Evolutionary conservation across 2,797 vertebrate species (phyloP).

Genomic region (Oreonectes daqikongensis): DNA sequence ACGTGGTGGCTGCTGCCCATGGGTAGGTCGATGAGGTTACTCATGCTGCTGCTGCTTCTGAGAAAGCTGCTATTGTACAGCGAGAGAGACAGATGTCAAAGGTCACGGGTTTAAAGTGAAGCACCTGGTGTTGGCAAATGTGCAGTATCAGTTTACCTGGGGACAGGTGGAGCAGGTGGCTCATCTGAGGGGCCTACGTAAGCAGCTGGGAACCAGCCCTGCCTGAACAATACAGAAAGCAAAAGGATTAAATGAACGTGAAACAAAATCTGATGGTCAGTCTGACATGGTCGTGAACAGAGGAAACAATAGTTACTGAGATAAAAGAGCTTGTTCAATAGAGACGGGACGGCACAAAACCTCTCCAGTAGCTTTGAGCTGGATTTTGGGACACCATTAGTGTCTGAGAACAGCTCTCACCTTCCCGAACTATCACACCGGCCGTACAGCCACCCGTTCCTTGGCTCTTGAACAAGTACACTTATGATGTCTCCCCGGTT

Average conservation of each 20-base stretch:
- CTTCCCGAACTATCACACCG: conserved; percentile 73
- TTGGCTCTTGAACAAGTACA: conserved; percentile 77
- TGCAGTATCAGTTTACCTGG: conserved; percentile 63
- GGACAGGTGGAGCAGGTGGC: conserved; percentile 30
- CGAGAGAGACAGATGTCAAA: conserved; percentile 9
- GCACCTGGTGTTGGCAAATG: background rate
- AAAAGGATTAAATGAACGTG: background rate
- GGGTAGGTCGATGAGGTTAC: conserved; percentile 71
- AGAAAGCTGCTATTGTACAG: conserved; percentile 48
- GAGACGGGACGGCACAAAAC: background rate
- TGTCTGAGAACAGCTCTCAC: conserved; percentile 68
- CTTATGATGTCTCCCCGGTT: conserved; percentile 77
- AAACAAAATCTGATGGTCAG: conserved; percentile 2
- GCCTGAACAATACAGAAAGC: conserved; percentile 69
- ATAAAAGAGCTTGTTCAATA: background rate
- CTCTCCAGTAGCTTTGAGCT: background rate
- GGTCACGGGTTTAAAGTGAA: background rate
- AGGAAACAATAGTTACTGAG: background rate
- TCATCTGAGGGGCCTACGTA: conserved; percentile 82
- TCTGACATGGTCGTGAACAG: background rate
- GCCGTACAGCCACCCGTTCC: conserved; percentile 94
- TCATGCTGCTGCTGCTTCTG: conserved; percentile 77
- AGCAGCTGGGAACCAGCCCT: conserved; percentile 92
- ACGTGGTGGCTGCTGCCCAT: conserved; percentile 47
- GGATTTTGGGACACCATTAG: too few relatives aligned